Base-by-base conservation (phyloP, 1,140 invertebrate species). In the Pectinophora gossypiella region DNA sequence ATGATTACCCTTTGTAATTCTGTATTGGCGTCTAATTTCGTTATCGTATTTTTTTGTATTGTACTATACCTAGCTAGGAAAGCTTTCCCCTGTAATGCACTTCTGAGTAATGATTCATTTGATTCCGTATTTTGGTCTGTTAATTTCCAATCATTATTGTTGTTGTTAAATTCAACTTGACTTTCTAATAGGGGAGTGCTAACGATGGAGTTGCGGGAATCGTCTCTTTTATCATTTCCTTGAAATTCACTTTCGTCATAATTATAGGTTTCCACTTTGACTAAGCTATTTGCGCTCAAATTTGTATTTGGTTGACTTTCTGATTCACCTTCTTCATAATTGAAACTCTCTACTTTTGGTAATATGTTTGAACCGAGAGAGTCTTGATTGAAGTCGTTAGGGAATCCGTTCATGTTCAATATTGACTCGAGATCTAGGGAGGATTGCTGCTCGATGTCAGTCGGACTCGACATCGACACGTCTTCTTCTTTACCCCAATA, bases 141-240 rank as follows among this genome's bases (percentile, higher is more conserved):
- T 48, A 93, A 86, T 64, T 94, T 94, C 93, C 93, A 94, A 65
- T 94, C 93, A 81, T 95, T 94, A 71, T 95, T 94, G 59, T 94
- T 94, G 64, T 94, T 94, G 53, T 92, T 91, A 49, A 90, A 91
- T 68, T 90, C 88, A 13, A 85, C 83, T 69, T 88, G 88, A 32
- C 76, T 87, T 66, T 90, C 89, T 64, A 90, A 69, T 76, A 90
- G 64, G 63, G 89, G 68, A 61, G 89, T 88, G 59, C 80, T 63
- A 65, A 91, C 83, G 55, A 89, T 51, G 59, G 88, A 59, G 57
- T 70, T 84, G 40, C 69, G 64, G 59, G 75, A 59, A 48, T 85
- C 76, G 62, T 94, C 92, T 72, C 93, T 93, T 58, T 90, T 91
- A 54, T 93, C 92, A 60, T 77, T 89, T 32, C 73, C 85, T 56